Evolutionary conservation across 2,113 vertebrate genomes (phyloP).

Genomic region (Protobothrops flavoviridis): DNA sequence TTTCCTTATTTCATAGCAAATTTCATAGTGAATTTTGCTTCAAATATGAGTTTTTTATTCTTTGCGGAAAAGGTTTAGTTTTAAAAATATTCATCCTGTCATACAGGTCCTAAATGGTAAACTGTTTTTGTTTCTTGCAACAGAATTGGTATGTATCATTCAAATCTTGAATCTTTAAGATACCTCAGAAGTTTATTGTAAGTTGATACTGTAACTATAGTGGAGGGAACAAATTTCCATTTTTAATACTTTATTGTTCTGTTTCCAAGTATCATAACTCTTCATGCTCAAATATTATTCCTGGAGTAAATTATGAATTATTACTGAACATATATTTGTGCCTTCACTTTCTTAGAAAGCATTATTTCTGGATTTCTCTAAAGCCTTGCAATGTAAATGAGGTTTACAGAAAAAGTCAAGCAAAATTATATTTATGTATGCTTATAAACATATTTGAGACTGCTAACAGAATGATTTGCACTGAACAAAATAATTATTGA

Average conservation of each 20-base stretch:
- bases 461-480: neutral
- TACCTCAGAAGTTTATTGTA: neutral
- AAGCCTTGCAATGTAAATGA: neutral
- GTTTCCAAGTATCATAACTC: slow-evolving; percentile 19
- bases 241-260: neutral
- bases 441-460: neutral
- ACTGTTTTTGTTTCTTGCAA: neutral
- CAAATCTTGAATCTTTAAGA: neutral
- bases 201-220: neutral
- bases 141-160: neutral
- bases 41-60: neutral
- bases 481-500: neutral
- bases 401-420: neutral
- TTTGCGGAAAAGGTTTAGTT: neutral
- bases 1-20: neutral
- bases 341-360: neutral
- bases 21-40: neutral
- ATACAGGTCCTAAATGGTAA: neutral
- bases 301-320: slow-evolving; percentile 20
- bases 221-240: neutral
- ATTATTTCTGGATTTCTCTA: neutral
- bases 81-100: neutral
- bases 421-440: neutral
- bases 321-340: neutral
- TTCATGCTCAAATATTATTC: slow-evolving; percentile 15